These are phyloP conservation scores for Pangasius krempfi DNA, from an alignment of 2,797 vertebrate species.

Conservation along the genomic window DNA sequence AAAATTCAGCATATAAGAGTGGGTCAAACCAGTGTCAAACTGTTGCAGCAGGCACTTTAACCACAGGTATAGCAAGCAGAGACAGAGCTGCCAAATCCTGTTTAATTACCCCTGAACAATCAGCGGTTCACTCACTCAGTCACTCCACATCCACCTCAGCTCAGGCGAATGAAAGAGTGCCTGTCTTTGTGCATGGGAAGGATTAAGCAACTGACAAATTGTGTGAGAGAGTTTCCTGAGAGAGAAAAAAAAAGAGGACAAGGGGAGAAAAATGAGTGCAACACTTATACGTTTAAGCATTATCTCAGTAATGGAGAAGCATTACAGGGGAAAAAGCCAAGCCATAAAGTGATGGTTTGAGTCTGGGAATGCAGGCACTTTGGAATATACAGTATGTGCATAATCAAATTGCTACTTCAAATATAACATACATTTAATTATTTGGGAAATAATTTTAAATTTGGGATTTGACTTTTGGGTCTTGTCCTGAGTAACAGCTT, in stretches of 20 bases:
- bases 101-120: conserved; percentile 63
- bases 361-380: conserved; percentile 2
- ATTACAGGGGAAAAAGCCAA: neutral
- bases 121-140: conserved; percentile 60
- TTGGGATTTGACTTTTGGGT: neutral
- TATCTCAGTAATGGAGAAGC: conserved; percentile 1
- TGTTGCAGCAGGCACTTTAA: conserved; percentile 14
- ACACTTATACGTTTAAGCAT: neutral
- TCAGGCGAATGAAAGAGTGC: conserved; percentile 52
- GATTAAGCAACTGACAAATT: conserved; percentile 67
- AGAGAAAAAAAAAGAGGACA: conserved; percentile 14
- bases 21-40: conserved; percentile 6
- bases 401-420: neutral
- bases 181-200: conserved; percentile 63
- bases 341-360: neutral
- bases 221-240: conserved; percentile 54
- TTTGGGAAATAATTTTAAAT: no score
- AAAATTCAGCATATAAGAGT: neutral
- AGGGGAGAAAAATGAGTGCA: neutral
- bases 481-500: neutral
- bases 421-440: neutral
- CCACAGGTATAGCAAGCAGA: conserved; percentile 31
- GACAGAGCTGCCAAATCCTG: conserved; percentile 46
- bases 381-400: neutral
- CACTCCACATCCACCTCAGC: conserved; percentile 63